Evolutionary conservation across 2,797 vertebrate genomes (phyloP), one percentile per base, ranked within the genome.

Genomic region (Epinephelus malabaricus): DNA sequence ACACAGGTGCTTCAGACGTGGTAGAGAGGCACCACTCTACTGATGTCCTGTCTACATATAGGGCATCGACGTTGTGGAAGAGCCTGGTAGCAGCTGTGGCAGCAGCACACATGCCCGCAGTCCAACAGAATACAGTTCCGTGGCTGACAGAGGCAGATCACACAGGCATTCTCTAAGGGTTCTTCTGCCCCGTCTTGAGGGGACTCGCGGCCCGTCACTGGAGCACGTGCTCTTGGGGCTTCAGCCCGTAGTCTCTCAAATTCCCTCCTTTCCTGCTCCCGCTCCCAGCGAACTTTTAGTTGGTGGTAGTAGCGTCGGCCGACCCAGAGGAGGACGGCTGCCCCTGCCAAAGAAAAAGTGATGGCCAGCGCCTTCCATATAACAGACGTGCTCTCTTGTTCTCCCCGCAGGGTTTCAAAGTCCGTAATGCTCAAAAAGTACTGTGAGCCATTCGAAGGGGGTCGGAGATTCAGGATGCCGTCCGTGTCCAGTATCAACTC

Each of bases 61-160:
- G 97, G 97, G 78, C 97, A 98, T 25, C 14, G 81, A 9, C 71
- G 92, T 5, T 81, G 82, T 2, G 95, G 96, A 64, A 97, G 88
- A 13, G 95, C 94, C 88, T 94, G 94, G 87, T 95, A 97, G 92
- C 97, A 98, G 62, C 56, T 84, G 77, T 94, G 93, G 91, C 97
- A 97, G 91, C 96, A 97, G 92, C 97, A 98, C 27, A 97, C 95
- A 13, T 98, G 97, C 46, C 97, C 97, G 0, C 97, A 97, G 70
- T 96, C 86, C 83, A 98, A 83, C 46, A 98, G 87, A 40, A 97
- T 95, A 0, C 97, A 97, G 79, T 95, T 89, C 2, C 96, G 95
- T 9, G 94, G 95, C 55, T 79, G 94, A 0, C 54, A 86, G 76
- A 97, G 89, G 91, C 97, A 98, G 69, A 97, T 93, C 64, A 97